phyloP scores from a whole-genome alignment of 1,140 invertebrate species.

The Caenorhabditis brenneri region DNA sequence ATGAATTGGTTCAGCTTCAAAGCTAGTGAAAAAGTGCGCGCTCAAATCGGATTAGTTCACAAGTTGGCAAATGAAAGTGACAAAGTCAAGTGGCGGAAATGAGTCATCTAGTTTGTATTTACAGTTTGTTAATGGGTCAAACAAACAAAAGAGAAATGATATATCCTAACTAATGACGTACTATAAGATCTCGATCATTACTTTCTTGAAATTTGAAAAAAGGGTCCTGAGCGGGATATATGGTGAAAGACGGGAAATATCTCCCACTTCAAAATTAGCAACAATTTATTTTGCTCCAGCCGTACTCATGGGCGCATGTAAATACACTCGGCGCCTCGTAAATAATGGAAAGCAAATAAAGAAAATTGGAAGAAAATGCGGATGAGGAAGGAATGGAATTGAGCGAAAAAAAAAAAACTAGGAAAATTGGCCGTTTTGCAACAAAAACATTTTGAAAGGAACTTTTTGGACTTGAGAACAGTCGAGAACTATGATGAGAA shows the following conservation, averaged over 20 bases:
- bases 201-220: too few species aligned
- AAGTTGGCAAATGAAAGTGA: slow-evolving; percentile 30
- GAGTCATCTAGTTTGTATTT: neutral
- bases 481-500: neutral
- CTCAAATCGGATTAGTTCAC: slow-evolving; percentile 17
- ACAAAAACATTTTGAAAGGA: neutral
- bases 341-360: slow-evolving; percentile 44
- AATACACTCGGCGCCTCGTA: slow-evolving; percentile 38
- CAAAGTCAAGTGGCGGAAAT: slow-evolving; percentile 28
- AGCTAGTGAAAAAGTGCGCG: neutral
- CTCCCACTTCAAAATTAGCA: slow-evolving; percentile 42
- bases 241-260: slow-evolving; percentile 13
- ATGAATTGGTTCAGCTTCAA: neutral
- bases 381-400: slow-evolving; percentile 26
- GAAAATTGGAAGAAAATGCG: slow-evolving; percentile 29
- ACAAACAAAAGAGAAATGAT: neutral
- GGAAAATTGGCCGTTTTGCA: neutral
- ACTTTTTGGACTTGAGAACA: neutral
- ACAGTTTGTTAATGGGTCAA: slow-evolving; percentile 10
- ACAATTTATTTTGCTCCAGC: slow-evolving; percentile 40
- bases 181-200: too few species aligned
- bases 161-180: neutral
- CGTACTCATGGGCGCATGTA: slow-evolving; percentile 28
- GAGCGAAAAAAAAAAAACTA: neutral
- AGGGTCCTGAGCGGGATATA: neutral